phyloP scores from a whole-genome alignment of 2,113 vertebrate species.

The Ochotona princeps region DNA sequence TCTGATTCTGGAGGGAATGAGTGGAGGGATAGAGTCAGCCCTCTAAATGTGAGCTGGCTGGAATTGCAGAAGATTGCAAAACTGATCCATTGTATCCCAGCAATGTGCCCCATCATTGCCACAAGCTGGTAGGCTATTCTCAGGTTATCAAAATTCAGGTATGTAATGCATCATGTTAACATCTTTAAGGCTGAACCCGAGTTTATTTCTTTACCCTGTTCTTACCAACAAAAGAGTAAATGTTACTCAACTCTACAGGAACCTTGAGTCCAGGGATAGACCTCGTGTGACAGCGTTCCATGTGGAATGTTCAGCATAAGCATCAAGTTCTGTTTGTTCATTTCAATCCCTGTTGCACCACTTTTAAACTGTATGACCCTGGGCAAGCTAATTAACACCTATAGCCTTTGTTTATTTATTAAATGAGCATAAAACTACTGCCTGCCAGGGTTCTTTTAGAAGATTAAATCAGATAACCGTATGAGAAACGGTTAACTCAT shows the following conservation, averaged over 20 bases:
- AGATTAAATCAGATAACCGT: constrained; percentile 19
- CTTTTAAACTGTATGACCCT: constrained; percentile 34
- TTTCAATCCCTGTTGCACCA: not conserved
- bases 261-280: not conserved
- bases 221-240: constrained; percentile 2
- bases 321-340: not conserved
- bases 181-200: not conserved
- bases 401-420: constrained; percentile 46
- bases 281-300: not conserved
- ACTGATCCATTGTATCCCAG: not conserved
- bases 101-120: not conserved
- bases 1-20: not conserved
- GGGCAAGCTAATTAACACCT: constrained; percentile 29
- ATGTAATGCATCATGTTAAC: not conserved
- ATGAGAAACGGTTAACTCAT: constrained; percentile 1
- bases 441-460: not conserved
- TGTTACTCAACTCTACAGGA: not conserved
- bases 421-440: constrained; percentile 12
- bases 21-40: too few species aligned
- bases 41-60: too few species aligned
- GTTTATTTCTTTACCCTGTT: constrained; percentile 2
- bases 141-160: not conserved
- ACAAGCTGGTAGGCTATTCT: not conserved
- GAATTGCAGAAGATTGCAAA: not conserved
- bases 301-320: not conserved